Evolutionary conservation across 2,888 invertebrate genomes (phyloP), one percentile per base, ranked within the genome.

Genomic region (Eurois occulta): DNA sequence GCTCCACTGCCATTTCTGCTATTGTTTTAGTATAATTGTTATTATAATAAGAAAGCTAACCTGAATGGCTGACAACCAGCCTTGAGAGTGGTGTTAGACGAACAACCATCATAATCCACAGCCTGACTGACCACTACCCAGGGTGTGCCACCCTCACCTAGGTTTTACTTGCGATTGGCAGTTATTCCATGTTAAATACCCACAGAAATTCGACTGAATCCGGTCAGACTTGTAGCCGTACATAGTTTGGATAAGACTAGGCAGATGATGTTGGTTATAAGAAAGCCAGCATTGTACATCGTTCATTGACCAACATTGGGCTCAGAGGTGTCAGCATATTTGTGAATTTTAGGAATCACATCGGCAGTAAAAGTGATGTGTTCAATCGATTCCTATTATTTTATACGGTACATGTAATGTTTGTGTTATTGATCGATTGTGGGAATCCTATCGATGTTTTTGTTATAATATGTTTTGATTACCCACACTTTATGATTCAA

Each of bases 361-460:
- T 21, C 3, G 32, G 5, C 43, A 52, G 70, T 75, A 75, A 83
- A 80, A 83, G 75, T 67, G 2, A 73, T 64, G 72, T 62, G 73
- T 70, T 64, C 4, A 83, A 80, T 83, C 72, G 48, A 83, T 83
- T 83, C 16, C 66, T 73, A 76, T 75, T 70, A 83, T 82, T 72
- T 60, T 46, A 78, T 68, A 48, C 24, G 74, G 74, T 72, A 64
- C 43, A 55, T 48, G 64, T 69, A 75, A 75, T 75, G 10, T 55
- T 67, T 38, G 11, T n/a, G 7, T 66, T 35, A 66, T 52, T 60
- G 43, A 68, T 72, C 38, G 28, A 75, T 35, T 75, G 79, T 82
- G 82, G 43, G 71, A 82, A 72, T 24, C 43, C 71, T 13, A 72
- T 52, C 32, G 41, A n/a, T 58, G 65, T 41, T 66, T 67, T n/a